Conservation (phyloP, 2,113 vertebrate species). For the Semicossyphus pulcher region DNA sequence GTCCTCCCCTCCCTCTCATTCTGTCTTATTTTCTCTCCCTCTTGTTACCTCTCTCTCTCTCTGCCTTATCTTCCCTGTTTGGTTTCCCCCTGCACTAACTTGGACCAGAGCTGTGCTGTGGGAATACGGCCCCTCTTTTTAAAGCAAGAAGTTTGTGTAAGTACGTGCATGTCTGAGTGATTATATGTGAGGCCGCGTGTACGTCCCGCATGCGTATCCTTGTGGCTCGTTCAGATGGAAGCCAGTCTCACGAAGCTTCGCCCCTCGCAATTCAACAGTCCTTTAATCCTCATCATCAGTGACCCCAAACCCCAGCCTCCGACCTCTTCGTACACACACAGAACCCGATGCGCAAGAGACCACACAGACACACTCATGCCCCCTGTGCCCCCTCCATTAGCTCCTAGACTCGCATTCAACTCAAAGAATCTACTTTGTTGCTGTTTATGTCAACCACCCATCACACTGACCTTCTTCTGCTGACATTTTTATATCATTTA, state of each 20-base stretch:
- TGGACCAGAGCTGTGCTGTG: conserved; percentile 65
- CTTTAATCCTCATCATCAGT: conserved; percentile 81
- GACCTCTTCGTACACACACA: conserved; percentile 60
- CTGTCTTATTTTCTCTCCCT: conserved; percentile 23
- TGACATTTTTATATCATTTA: conserved; percentile 40
- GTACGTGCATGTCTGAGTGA: conserved; percentile 68
- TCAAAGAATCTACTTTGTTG: conserved; percentile 57
- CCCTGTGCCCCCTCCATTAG: conserved; percentile 52
- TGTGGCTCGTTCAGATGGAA: conserved; percentile 64
- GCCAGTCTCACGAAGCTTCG: conserved; percentile 72
- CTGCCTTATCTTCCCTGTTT: conserved; percentile 64
- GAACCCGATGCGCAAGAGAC: conserved; percentile 45
- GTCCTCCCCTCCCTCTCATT: conserved; percentile 36
- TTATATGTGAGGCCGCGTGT: conserved; percentile 67
- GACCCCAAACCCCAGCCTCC: conserved; percentile 70
- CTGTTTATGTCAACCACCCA: conserved; percentile 55
- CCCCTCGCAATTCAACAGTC: conserved; percentile 69
- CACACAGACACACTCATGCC: conserved; percentile 58
- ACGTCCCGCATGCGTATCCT: conserved; percentile 52
- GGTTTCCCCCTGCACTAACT: conserved; percentile 56
- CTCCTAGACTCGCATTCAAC: conserved; percentile 50
- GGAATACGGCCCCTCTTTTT: conserved; percentile 54
- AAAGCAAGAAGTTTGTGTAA: conserved; percentile 59
- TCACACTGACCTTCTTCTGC: conserved; percentile 47
- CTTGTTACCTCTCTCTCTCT: conserved; percentile 58